These are phyloP conservation scores for Stomatorhinus walkeri DNA, from an alignment of 2,797 vertebrate genomes.

Conservation along the genomic window DNA sequence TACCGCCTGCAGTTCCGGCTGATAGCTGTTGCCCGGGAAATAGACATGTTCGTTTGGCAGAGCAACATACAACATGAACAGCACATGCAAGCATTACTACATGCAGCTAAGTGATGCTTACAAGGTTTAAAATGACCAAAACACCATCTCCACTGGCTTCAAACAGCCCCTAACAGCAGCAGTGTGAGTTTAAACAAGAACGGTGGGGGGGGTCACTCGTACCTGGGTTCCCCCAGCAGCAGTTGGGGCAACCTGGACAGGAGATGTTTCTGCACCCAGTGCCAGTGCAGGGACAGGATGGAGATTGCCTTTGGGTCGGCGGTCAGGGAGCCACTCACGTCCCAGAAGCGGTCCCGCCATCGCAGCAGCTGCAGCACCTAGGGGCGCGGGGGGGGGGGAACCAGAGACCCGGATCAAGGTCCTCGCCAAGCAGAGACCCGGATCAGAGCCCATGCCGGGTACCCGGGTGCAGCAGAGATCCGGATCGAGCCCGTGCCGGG, in stretches of 20 bases:
- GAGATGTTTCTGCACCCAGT: slow-evolving; percentile 88
- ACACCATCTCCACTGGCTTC: neutral
- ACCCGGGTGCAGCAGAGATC: neutral
- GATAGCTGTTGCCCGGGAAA: slow-evolving; percentile 53
- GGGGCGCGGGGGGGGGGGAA: slow-evolving; percentile 39
- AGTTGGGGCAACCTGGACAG: slow-evolving; percentile 71
- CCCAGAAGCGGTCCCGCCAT: slow-evolving; percentile 89
- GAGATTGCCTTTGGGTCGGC: slow-evolving; percentile 72
- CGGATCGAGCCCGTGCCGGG: neutral
- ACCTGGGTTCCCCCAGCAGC: slow-evolving; percentile 64
- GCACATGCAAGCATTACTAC: neutral
- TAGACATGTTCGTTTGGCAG: neutral
- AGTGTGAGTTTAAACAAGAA: neutral
- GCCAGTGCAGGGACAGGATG: slow-evolving; percentile 88
- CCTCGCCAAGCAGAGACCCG: neutral
- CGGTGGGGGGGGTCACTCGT: slow-evolving; percentile 59
- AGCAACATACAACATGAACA: neutral
- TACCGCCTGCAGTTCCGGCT: slow-evolving; percentile 75
- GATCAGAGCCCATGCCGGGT: neutral
- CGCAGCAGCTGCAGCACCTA: slow-evolving; percentile 61
- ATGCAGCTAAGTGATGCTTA: neutral
- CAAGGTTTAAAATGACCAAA: neutral
- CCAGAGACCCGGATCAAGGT: neutral
- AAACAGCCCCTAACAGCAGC: neutral
- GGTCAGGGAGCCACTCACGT: slow-evolving; percentile 63